phyloP scores from a whole-genome alignment of 2,888 invertebrate species.

The Eristalis intricaria region DNA sequence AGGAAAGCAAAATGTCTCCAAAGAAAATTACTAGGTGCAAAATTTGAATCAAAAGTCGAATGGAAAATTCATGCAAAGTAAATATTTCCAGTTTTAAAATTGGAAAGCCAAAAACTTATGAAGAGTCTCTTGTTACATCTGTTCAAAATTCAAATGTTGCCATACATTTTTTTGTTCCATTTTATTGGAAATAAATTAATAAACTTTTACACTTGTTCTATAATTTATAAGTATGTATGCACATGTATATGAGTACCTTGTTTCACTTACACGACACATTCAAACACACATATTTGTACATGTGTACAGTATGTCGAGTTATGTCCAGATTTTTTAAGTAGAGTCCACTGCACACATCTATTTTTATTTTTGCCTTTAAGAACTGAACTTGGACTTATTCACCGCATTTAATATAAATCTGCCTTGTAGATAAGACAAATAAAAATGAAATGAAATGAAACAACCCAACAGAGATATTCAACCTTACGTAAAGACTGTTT shows the following conservation, averaged over 20 bases:
- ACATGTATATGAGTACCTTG: neutral
- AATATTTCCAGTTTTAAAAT: conserved; percentile 10
- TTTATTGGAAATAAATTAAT: conserved; percentile 32
- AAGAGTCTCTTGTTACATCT: neutral
- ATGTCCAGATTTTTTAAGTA: no score
- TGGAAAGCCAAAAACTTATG: neutral
- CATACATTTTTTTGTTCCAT: conserved; percentile 14
- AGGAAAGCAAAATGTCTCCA: conserved; percentile 60
- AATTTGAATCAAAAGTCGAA: conserved; percentile 47
- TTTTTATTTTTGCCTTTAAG: no score
- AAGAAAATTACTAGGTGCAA: conserved; percentile 40
- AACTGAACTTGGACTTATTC: no score
- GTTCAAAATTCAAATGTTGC: conserved; percentile 17
- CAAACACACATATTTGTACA: no score
- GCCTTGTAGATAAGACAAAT: no score
- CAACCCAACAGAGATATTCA: no score
- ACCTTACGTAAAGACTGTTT: no score
- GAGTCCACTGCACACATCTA: no score
- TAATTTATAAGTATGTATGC: neutral
- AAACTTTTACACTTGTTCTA: conserved; percentile 10
- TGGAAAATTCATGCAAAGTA: conserved; percentile 56
- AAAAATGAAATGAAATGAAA: no score
- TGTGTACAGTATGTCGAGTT: no score
- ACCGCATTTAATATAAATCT: no score
- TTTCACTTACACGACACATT: neutral